Evolutionary conservation across 2,888 invertebrate species (phyloP).

Genomic region (Frankliniella intonsa): DNA sequence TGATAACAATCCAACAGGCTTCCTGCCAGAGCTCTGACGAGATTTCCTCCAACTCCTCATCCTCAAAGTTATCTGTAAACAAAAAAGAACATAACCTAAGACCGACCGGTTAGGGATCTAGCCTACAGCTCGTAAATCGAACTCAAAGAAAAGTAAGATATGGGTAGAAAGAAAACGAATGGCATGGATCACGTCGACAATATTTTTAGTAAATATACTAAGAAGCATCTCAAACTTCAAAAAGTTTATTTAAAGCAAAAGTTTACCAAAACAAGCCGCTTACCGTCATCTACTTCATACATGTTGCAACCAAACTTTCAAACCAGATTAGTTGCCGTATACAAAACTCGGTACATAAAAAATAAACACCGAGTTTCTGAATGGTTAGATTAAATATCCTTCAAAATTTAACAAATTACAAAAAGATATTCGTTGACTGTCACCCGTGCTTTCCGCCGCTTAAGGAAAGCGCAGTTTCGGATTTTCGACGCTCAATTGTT

Average conservation of each 20-base stretch:
- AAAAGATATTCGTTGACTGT: neutral
- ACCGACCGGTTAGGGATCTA: neutral
- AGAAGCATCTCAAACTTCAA: neutral
- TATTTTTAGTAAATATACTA: neutral
- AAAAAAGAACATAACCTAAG: slow-evolving; percentile 27
- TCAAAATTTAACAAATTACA: neutral
- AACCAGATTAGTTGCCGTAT: neutral
- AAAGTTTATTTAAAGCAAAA: slow-evolving; percentile 11
- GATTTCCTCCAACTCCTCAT: slow-evolving; percentile 91
- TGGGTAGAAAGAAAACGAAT: neutral
- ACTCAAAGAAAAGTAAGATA: neutral
- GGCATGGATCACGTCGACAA: neutral
- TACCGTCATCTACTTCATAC: slow-evolving; percentile 35
- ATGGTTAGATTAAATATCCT: neutral
- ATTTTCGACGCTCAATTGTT: too few species aligned
- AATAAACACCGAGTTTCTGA: neutral
- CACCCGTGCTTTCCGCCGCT: neutral
- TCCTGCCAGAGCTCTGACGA: slow-evolving; percentile 99
- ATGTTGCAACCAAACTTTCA: neutral
- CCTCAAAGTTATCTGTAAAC: slow-evolving; percentile 58
- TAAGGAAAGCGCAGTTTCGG: too few species aligned
- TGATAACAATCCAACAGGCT: slow-evolving; percentile 99
- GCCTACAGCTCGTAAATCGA: neutral
- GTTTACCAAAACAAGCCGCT: neutral
- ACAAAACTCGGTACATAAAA: neutral